Conservation (phyloP, 2,797 vertebrate genomes). For the Enteromius trimaculatus region DNA sequence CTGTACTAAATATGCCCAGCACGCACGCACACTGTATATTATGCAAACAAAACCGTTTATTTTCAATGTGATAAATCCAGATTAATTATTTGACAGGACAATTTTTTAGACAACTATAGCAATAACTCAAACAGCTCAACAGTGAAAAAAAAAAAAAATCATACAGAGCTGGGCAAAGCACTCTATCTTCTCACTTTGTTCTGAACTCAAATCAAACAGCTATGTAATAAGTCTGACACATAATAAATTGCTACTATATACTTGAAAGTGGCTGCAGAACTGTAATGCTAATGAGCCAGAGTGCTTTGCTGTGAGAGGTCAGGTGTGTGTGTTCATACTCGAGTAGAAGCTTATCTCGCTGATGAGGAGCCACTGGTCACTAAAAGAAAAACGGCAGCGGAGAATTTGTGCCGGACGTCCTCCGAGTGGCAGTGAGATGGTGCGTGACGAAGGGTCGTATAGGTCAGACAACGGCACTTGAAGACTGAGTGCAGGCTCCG, state of each 20-base stretch:
- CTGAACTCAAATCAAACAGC: background rate
- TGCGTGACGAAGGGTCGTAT: conserved; percentile 87
- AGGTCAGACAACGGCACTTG: conserved; percentile 80
- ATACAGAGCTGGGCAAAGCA: background rate
- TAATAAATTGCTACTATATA: background rate
- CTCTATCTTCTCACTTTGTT: background rate
- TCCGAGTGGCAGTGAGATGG: conserved; percentile 81
- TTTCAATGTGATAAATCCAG: too few relatives aligned
- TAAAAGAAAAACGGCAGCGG: conserved; percentile 88
- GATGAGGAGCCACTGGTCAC: conserved; percentile 88
- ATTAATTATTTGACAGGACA: too few relatives aligned
- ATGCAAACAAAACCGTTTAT: too few relatives aligned
- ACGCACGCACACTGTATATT: too few relatives aligned
- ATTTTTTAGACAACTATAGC: background rate
- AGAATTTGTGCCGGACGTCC: conserved; percentile 81
- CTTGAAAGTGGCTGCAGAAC: background rate
- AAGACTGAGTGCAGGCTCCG: conserved; percentile 73
- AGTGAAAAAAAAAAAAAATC: background rate
- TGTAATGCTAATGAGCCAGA: conserved; percentile 3
- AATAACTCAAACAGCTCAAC: background rate
- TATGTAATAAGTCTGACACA: background rate
- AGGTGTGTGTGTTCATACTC: conserved; percentile 70
- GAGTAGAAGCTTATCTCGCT: conserved; percentile 91
- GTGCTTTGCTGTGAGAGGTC: background rate
- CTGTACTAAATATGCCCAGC: too few relatives aligned